phyloP scores from a whole-genome alignment of 1,140 invertebrate species.

The Diachasmimorpha longicaudata region DNA sequence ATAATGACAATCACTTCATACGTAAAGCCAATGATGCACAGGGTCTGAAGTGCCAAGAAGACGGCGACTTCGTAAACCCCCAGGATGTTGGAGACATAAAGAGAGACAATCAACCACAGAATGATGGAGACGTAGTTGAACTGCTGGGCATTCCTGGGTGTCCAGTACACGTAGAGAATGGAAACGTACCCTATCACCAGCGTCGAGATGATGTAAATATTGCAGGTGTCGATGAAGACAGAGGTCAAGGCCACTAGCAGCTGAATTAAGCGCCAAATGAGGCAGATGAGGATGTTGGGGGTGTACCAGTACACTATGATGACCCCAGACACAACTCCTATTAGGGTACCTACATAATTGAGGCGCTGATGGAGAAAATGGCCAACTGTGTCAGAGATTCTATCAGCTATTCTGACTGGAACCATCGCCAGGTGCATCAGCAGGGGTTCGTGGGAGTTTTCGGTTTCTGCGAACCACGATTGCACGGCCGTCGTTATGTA shows the following conservation, averaged over 20 bases:
- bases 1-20: constrained; percentile 62
- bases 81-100: constrained; percentile 67
- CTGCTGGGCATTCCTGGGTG: constrained; percentile 62
- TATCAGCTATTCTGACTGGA: constrained; percentile 76
- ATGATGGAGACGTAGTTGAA: constrained; percentile 67
- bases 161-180: constrained; percentile 67
- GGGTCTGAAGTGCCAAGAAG: constrained; percentile 63
- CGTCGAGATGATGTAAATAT: constrained; percentile 50
- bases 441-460: constrained; percentile 68
- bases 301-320: constrained; percentile 62
- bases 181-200: constrained; percentile 57
- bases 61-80: constrained; percentile 67
- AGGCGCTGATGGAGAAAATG: constrained; percentile 67
- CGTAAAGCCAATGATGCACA: constrained; percentile 64
- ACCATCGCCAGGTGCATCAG: constrained; percentile 74
- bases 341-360: constrained; percentile 63
- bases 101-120: constrained; percentile 69
- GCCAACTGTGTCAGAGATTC: constrained; percentile 75
- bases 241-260: constrained; percentile 53
- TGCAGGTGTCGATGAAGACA: constrained; percentile 59
- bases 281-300: constrained; percentile 62
- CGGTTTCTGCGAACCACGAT: constrained; percentile 73
- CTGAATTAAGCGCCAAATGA: constrained; percentile 58
- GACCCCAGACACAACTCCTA: constrained; percentile 41
- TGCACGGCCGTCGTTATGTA: constrained; percentile 73